A percentile compares a stretch with the other conserved stretches of the same genome.
phyloP scores from a whole-genome alignment of 2,888 invertebrate genomes.

The Amorpha juglandis region DNA sequence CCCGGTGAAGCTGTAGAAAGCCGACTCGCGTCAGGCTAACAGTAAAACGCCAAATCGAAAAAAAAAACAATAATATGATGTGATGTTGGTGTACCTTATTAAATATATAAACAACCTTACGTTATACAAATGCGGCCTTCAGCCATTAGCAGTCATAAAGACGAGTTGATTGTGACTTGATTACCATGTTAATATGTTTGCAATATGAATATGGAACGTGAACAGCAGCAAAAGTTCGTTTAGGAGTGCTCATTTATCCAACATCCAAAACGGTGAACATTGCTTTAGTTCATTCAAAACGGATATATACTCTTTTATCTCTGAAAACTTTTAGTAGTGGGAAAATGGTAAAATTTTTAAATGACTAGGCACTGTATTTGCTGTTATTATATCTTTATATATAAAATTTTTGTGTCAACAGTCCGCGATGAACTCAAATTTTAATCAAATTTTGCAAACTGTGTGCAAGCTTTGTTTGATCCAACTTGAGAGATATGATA shows the following conservation, averaged over 20 bases:
- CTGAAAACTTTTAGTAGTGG: not conserved
- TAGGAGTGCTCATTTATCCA: conserved; percentile 7
- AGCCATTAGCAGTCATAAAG: not conserved
- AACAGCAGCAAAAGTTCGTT: conserved; percentile 6
- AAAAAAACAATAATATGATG: too few relatives aligned
- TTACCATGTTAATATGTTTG: not conserved
- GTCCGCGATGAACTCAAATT: too few relatives aligned
- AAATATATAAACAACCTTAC: too few relatives aligned
- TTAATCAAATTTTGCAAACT: too few relatives aligned
- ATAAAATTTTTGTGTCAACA: too few relatives aligned
- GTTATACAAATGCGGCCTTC: too few relatives aligned
- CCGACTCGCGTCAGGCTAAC: too few relatives aligned
- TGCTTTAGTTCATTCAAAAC: conserved; percentile 8
- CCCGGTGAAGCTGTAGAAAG: too few relatives aligned
- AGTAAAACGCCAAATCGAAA: too few relatives aligned
- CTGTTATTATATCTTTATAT: not conserved
- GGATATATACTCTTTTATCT: not conserved
- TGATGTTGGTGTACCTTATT: too few relatives aligned
- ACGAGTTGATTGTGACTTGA: not conserved
- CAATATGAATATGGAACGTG: not conserved
- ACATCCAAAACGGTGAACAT: not conserved
- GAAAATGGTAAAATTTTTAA: not conserved
- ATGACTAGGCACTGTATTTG: not conserved
- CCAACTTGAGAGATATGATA: too few relatives aligned
- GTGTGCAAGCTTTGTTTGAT: too few relatives aligned